Evolutionary conservation across 1,140 invertebrate species (phyloP), one percentile per base, ranked within the genome.

Genomic region (Zophobas morio): DNA sequence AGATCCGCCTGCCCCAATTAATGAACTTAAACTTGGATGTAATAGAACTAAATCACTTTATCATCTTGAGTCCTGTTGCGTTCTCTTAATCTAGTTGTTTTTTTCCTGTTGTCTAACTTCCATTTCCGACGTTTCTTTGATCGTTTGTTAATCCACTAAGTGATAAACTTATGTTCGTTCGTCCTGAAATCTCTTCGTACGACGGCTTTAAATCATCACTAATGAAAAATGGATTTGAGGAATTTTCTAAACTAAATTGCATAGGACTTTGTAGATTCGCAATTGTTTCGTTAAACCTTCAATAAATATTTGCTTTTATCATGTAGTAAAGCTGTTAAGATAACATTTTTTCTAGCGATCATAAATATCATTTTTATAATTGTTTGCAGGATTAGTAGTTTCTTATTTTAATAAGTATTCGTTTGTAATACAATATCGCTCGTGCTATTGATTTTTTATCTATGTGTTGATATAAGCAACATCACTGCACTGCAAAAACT

Each of bases 141-240:
- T 63, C 35, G 57, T 56, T 36, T 66, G 39, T 47, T 66, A 66
- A 66, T 66, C 60, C 60, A 8, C 37, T 32, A 39, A 39, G 60
- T 66, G 20, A 66, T 66, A 42, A 66, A 20, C 37, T 66, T 40
- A 39, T 8, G 3, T 8, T 6, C n/a, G 6, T 6, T 40, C 33
- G 20, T 57, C 54, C 54, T 1, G 3, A 57, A 42, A 66, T 32
- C 60, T 42, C 39, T 40, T 66, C 60, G 60, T 66, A 20, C 60
- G 6, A 42, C 60, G 40, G 40, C 60, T 66, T 66, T 66, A 66
- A 66, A 36, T 32, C 60, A 39, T 20, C 42, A 33, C 60, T 42
- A 66, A 66, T 66, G 33, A 37, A 66, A 66, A 42, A 66, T 66
- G 39, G 39, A 66, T 33, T 5, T n/a, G 60, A 42, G 39, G 42